Conservation (phyloP, 2,797 vertebrate species). For the Karalla daura region DNA sequence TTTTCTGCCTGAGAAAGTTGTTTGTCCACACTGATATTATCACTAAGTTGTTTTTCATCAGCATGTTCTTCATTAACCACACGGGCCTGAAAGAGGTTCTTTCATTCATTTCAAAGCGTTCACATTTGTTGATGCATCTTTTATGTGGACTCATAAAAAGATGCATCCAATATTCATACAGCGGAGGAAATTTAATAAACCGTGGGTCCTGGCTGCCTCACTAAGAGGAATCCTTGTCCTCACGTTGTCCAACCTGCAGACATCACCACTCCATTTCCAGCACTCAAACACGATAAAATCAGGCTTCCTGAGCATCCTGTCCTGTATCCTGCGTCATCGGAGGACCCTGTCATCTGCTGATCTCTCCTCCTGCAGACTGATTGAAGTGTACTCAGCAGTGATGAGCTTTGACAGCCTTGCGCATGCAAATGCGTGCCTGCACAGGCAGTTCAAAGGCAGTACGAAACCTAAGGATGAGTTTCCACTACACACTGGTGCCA, state of each 20-base stretch:
- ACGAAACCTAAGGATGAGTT: slow-evolving; percentile 16
- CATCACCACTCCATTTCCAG: slow-evolving; percentile 11
- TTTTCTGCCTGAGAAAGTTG: no score
- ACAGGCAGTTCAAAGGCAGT: background rate
- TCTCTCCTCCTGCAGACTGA: background rate
- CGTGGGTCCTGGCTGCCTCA: slow-evolving; percentile 26
- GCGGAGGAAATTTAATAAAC: slow-evolving; percentile 28
- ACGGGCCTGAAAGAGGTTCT: background rate
- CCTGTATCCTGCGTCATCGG: background rate
- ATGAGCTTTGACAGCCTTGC: slow-evolving; percentile 6
- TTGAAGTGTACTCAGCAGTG: background rate
- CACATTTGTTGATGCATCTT: background rate
- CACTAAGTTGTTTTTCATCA: background rate
- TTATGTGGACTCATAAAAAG: slow-evolving; percentile 7
- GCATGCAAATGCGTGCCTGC: background rate
- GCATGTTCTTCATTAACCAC: background rate
- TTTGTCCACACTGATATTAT: no score
- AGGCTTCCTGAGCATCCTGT: background rate
- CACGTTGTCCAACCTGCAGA: slow-evolving; percentile 16
- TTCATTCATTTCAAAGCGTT: background rate
- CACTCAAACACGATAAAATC: background rate
- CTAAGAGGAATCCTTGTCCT: slow-evolving; percentile 26
- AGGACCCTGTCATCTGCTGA: background rate
- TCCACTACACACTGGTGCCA: slow-evolving; percentile 5
- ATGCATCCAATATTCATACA: slow-evolving; percentile 7